phyloP scores from a whole-genome alignment of 2,113 vertebrate species.

The Bos taurus region DNA sequence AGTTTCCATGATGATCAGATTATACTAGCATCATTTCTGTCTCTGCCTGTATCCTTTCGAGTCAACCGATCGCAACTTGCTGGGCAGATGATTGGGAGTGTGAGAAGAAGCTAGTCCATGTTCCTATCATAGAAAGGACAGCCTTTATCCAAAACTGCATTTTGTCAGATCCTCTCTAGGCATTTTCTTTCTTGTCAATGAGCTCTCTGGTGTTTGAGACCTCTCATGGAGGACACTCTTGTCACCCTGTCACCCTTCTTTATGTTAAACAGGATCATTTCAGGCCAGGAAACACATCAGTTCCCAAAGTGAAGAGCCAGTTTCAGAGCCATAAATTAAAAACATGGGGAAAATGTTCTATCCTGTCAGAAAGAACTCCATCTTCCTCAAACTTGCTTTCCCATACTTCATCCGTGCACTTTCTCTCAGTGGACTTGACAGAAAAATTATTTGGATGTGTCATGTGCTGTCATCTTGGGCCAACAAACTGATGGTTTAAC shows the following conservation, averaged over 20 bases:
- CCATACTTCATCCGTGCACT: neutral
- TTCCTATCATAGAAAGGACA: neutral
- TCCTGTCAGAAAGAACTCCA: neutral
- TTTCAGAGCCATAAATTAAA: constrained; percentile 52
- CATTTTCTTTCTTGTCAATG: neutral
- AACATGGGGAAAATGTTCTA: constrained; percentile 34
- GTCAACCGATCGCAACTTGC: neutral
- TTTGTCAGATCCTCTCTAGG: neutral
- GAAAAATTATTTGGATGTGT: constrained; percentile 53
- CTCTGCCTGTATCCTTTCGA: neutral
- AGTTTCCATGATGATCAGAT: neutral
- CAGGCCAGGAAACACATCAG: constrained; percentile 35
- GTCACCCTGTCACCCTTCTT: neutral
- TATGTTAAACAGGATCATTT: neutral
- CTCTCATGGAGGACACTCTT: neutral
- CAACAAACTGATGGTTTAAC: constrained; percentile 53
- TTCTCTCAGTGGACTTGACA: constrained; percentile 53
- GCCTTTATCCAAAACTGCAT: neutral
- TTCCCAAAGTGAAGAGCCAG: constrained; percentile 17
- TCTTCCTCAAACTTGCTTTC: neutral
- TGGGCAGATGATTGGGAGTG: neutral
- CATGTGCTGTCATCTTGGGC: constrained; percentile 52
- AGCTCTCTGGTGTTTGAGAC: neutral
- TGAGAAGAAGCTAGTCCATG: neutral
- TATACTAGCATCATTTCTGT: neutral